Evolutionary conservation across 1,140 invertebrate genomes (phyloP), one percentile per base, ranked within the genome.

Genomic region (Cecropterus lyciades): DNA sequence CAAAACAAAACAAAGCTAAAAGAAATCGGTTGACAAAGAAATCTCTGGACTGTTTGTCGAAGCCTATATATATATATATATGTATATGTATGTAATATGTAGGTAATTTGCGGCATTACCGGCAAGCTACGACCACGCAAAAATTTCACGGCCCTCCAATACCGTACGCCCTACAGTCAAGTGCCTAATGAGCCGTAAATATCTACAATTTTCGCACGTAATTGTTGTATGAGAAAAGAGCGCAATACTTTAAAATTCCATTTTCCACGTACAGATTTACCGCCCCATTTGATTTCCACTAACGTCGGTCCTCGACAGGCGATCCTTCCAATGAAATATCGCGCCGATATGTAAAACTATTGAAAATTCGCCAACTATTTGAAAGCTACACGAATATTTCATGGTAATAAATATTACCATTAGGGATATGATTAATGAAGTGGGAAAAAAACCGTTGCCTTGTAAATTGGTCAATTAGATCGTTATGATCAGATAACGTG

Each of bases 181-280:
- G 53, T 24, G 37, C 37, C 48, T 67, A 67, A 67, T 67, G 65
- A 55, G 42, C 55, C 48, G 57, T 59, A 59, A 60, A 67, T 67
- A 57, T 8, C 48, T 30, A 59, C 24, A 59, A 15, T 46, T 59
- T 59, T 43, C 14, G 13, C 42, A 30, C 20, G 24, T 13, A 15
- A 46, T 24, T 56, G 40, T 42, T 57, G n/a, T 27, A 43, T 43
- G 20, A 20, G 1, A 20, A 20, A 20, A 30, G 7, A 6, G 27
- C 55, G 42, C n/a, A 59, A 27, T 59, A 59, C 20, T 30, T 46
- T 53, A 53, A 57, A 57, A 57, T 46, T 27, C 42, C 42, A 57
- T 57, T 46, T 46, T 30, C 20, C 55, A 30, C 55, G 20, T 57
- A 37, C 8, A 57, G 46, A 57, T 45, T 57, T 57, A 30, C 42